These are phyloP conservation scores for Echiichthys vipera DNA, from an alignment of 2,797 vertebrate species.

Conservation along the genomic window DNA sequence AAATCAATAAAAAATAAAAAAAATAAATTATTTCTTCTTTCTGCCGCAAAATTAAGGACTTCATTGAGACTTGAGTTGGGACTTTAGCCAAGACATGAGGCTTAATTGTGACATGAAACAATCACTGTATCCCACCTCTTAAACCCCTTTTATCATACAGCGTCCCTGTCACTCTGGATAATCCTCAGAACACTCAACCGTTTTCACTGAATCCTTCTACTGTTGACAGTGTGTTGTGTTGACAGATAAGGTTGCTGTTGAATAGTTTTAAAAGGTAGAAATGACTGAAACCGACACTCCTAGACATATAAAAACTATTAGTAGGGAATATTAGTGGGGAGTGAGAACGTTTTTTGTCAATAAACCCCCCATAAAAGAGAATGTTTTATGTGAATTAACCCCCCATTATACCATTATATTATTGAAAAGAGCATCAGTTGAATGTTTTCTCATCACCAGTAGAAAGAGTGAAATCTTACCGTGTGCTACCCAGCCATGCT, in stretches of 20 bases:
- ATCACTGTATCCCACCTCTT: not conserved
- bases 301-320: not conserved
- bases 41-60: no score
- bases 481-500: slow-evolving; percentile 98
- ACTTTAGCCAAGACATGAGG: no score
- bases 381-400: no score
- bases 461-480: slow-evolving; percentile 82
- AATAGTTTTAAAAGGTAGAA: not conserved
- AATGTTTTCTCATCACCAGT: not conserved
- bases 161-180: not conserved
- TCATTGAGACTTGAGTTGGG: no score
- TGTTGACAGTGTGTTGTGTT: not conserved
- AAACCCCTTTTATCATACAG: not conserved
- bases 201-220: not conserved
- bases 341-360: not conserved
- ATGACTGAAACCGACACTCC: not conserved
- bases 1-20: no score
- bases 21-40: no score
- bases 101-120: not conserved
- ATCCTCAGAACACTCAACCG: not conserved
- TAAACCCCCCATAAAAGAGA: no score
- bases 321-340: no score
- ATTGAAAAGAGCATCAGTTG: not conserved
- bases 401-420: no score
- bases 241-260: not conserved